phyloP scores from a whole-genome alignment of 1,140 invertebrate species.

The Drosophila santomea region DNA sequence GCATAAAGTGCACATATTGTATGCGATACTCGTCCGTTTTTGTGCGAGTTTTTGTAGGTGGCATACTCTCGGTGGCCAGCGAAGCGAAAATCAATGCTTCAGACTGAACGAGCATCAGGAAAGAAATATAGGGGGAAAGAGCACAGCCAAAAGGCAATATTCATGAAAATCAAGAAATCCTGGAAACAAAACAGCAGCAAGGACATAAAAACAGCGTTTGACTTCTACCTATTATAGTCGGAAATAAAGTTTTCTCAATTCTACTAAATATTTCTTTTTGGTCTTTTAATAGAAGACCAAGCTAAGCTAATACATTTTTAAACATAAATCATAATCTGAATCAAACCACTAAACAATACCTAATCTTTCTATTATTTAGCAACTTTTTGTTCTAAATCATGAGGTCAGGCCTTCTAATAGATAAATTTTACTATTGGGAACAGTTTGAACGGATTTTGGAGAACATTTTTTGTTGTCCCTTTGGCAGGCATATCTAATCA shows the following conservation, averaged over 20 bases:
- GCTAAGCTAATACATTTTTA: background rate
- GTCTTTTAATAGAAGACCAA: too few species aligned
- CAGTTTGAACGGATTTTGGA: constrained; percentile 34
- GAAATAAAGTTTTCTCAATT: background rate
- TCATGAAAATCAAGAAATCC: constrained; percentile 31
- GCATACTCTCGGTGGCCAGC: constrained; percentile 15
- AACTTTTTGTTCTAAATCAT: background rate
- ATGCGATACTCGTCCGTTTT: constrained; percentile 36
- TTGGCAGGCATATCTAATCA: constrained; percentile 13
- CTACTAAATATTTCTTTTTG: background rate
- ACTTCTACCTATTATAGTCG: background rate
- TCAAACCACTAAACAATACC: constrained; percentile 3
- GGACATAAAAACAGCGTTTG: background rate
- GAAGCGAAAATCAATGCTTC: constrained; percentile 67
- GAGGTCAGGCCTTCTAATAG: background rate
- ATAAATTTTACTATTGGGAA: constrained; percentile 31
- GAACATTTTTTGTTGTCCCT: background rate
- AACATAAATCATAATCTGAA: background rate
- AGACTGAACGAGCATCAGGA: constrained; percentile 15
- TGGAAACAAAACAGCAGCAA: constrained; percentile 4
- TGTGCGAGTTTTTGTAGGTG: background rate
- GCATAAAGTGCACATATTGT: constrained; percentile 79
- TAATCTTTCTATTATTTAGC: background rate
- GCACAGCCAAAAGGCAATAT: constrained; percentile 47
- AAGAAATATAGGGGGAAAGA: constrained; percentile 19